Percentiles rank a stretch among this genome's conserved stretches.
These are phyloP conservation scores for Bombus breviceps DNA, from an alignment of 1,140 invertebrate genomes.

Conservation along the genomic window DNA sequence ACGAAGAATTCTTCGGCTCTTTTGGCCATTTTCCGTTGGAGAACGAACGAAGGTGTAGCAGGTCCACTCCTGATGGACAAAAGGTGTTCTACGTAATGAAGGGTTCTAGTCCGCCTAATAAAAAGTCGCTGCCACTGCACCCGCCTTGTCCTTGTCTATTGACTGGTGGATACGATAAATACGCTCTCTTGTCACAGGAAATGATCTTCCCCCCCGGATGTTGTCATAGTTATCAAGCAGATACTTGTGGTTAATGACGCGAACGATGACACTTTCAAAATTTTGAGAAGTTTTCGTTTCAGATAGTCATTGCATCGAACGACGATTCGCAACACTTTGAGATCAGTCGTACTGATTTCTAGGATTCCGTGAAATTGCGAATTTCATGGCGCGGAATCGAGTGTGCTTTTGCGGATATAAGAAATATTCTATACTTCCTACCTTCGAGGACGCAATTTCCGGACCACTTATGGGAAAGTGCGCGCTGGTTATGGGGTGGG, in stretches of 20 bases:
- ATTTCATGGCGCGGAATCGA: not conserved
- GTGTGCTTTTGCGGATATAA: constrained; percentile 6
- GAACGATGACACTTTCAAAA: constrained; percentile 43
- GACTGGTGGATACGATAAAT: constrained; percentile 8
- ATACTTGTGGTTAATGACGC: constrained; percentile 50
- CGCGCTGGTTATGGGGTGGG: too few relatives aligned
- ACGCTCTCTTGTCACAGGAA: constrained; percentile 32
- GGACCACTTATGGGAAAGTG: not conserved
- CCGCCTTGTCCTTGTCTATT: constrained; percentile 44
- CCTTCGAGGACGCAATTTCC: not conserved
- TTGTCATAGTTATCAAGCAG: not conserved
- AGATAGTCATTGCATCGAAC: not conserved
- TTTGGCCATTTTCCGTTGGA: not conserved
- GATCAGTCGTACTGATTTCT: not conserved
- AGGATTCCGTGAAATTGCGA: not conserved
- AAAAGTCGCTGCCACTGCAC: constrained; percentile 72
- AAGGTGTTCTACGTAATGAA: constrained; percentile 76
- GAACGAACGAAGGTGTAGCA: not conserved
- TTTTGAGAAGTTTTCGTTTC: not conserved
- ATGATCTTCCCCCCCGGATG: constrained; percentile 16
- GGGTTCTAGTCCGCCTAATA: constrained; percentile 72
- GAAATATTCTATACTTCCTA: not conserved
- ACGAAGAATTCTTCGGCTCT: constrained; percentile 35
- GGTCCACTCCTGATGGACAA: constrained; percentile 61
- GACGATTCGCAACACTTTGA: not conserved